Conservation (phyloP, 64 coral and sea anemone genomes). For the Pachyseris speciosa region DNA sequence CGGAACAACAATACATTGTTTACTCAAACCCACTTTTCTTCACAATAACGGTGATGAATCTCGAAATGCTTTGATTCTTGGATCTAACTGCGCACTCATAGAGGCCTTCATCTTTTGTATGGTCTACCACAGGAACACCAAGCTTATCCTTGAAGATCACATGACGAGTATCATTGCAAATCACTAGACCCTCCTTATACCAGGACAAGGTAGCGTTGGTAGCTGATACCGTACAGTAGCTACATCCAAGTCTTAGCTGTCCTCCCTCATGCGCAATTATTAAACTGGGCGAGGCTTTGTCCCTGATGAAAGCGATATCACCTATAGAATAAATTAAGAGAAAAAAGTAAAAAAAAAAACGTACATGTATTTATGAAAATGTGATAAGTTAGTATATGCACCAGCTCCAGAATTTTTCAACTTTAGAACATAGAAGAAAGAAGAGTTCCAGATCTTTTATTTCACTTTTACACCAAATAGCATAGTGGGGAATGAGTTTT, state of each 20-base stretch:
- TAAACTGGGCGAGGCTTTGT: background rate
- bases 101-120: conserved; percentile 33
- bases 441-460: too few species aligned
- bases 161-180: background rate
- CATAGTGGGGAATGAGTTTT: too few species aligned
- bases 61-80: conserved; percentile 31
- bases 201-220: background rate
- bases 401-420: too few species aligned
- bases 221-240: conserved; percentile 7
- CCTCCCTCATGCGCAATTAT: background rate
- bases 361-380: too few species aligned
- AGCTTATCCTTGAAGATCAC: background rate
- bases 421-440: too few species aligned
- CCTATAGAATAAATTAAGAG: background rate
- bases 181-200: conserved; percentile 30
- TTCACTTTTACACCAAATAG: too few species aligned
- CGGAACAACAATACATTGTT: background rate
- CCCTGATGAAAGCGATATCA: background rate
- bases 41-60: conserved; percentile 20
- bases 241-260: conserved; percentile 7
- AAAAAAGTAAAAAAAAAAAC: background rate
- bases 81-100: conserved; percentile 36
- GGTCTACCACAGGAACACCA: background rate
- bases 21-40: conserved; percentile 25
- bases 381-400: too few species aligned